Evolutionary conservation across 1,140 invertebrate species (phyloP), one percentile per base, ranked within the genome.

Genomic region (Prorops nasuta): DNA sequence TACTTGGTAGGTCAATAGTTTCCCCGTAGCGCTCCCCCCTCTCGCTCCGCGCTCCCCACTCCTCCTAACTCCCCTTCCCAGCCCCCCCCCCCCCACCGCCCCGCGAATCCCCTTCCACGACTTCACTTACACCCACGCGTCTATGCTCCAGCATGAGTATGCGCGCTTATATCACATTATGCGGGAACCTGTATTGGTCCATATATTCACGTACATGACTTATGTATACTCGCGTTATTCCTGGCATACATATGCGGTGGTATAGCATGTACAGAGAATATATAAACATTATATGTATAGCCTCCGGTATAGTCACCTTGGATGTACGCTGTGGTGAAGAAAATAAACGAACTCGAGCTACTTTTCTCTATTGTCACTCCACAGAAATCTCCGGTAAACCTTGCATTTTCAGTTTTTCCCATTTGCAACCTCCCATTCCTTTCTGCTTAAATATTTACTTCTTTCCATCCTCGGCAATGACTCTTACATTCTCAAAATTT

Each of bases 1-100:
- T 65, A 60, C 64, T 54, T 58, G 46, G 60, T 38, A 38, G 60
- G 64, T 34, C 64, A 63, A 64, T 63, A 66, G 39, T 58, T 66
- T 40, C 18, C 19, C 63, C 40, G 49, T 49, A 43, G 47, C 55
- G 53, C 58, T 44, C 36, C 54, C 52, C 58, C 48, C 44, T 21
- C 34, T 34, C 31, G 45, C 32, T 36, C 49, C 24, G 38, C 17
- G 38, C 19, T 40, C 22, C 19, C 7, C 31, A 32, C n/a, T n/a
- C 19, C 9, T 9, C 28, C 40, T n/a, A 7, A 15, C 41, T 22
- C 18, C 10, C 9, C 10, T 3, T 14, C 38, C 15, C 21, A 10
- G 7, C 38, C 16, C 28, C 16, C 37, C 31, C 19, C n/a, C 42
- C 19, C 7, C 43, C 46, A 20, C 42, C 37, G 31, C 49, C 21